Conservation (phyloP, 2,797 vertebrate genomes). For the Hipposideros larvatus region DNA sequence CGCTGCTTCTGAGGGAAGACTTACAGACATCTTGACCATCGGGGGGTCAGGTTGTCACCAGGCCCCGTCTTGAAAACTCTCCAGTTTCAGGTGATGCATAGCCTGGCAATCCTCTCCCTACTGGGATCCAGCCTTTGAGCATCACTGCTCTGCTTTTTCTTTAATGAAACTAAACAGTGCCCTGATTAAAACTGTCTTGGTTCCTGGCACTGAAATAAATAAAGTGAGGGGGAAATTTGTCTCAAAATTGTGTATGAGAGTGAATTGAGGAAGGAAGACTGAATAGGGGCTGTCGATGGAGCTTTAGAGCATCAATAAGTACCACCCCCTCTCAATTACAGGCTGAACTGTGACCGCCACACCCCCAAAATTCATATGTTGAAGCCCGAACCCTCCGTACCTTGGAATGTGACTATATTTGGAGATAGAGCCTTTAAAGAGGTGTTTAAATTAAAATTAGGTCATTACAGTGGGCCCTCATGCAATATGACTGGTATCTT, state of each 20-base stretch:
- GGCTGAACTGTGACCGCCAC: neutral
- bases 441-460: neutral
- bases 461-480: neutral
- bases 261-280: neutral
- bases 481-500: neutral
- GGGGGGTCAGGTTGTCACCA: neutral
- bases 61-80: neutral
- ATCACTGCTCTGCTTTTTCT: neutral
- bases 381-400: neutral
- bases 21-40: neutral
- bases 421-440: neutral
- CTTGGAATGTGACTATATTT: neutral
- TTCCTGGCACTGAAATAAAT: conserved; percentile 30
- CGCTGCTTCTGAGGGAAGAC: neutral
- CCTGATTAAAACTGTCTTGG: neutral
- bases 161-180: neutral
- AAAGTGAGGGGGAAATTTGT: neutral
- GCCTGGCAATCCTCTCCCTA: neutral
- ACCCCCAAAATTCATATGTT: neutral
- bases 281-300: neutral
- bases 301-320: neutral
- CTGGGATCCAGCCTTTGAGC: neutral
- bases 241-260: conserved; percentile 29
- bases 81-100: neutral
- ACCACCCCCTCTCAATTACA: neutral